Evolutionary conservation across 2,888 invertebrate genomes (phyloP).

Genomic region (Abrostola triplasia): DNA sequence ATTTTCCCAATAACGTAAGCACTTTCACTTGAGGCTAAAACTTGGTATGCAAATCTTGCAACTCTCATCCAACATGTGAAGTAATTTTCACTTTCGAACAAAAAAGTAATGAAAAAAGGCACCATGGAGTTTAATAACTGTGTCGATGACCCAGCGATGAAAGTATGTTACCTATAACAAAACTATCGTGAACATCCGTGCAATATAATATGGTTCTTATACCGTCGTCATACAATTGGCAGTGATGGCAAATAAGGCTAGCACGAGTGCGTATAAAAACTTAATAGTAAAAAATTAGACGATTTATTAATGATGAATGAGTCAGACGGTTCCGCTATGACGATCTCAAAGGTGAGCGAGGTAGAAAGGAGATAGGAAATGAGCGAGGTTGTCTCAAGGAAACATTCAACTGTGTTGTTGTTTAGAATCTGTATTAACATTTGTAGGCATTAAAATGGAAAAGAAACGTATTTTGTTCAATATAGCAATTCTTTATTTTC

Average conservation of each 20-base stretch:
- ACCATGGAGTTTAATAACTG: conserved; percentile 65
- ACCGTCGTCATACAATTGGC: conserved; percentile 50
- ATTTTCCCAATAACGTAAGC: conserved; percentile 44
- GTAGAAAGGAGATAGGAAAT: conserved; percentile 50
- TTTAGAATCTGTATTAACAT: conserved; percentile 22
- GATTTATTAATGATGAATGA: conserved; percentile 72
- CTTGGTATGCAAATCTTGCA: conserved; percentile 42
- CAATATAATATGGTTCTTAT: conserved; percentile 63
- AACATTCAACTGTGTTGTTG: conserved; percentile 12
- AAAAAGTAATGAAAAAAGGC: conserved; percentile 63
- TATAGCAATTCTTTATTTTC: too few relatives aligned
- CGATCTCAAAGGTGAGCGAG: conserved; percentile 48
- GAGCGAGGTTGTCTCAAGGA: conserved; percentile 19
- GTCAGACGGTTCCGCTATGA: conserved; percentile 58
- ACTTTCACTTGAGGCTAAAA: conserved; percentile 59
- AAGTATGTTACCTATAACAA: conserved; percentile 63
- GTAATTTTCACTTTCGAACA: conserved; percentile 74
- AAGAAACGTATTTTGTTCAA: too few relatives aligned
- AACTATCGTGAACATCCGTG: conserved; percentile 34
- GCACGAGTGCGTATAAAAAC: conserved; percentile 57
- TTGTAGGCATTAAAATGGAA: conserved; percentile 10
- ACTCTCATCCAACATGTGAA: conserved; percentile 52
- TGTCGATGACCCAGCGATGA: conserved; percentile 73
- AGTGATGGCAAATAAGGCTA: conserved; percentile 43
- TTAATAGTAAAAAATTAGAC: conserved; percentile 62